phyloP scores from a whole-genome alignment of 2,888 invertebrate species.

The Encarsia formosa region DNA sequence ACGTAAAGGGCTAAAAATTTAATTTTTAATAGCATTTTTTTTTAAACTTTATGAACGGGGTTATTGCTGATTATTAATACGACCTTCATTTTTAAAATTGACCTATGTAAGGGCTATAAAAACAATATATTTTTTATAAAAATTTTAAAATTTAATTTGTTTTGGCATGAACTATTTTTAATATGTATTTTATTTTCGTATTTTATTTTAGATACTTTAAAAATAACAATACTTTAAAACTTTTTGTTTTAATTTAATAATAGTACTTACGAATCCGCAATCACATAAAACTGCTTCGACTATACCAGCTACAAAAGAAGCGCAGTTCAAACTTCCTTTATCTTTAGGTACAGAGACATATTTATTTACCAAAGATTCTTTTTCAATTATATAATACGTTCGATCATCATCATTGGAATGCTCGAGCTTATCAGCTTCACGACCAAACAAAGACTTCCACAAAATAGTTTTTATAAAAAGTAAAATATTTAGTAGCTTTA shows the following conservation, averaged over 20 bases:
- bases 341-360: constrained; percentile 98
- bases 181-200: no score
- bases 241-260: constrained; percentile 6
- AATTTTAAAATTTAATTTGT: background rate
- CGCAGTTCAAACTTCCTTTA: constrained; percentile 95
- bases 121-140: constrained; percentile 1
- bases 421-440: constrained; percentile 97
- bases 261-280: constrained; percentile 85
- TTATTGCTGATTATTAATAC: no score
- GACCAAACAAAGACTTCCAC: constrained; percentile 97
- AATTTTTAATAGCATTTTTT: no score
- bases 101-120: no score
- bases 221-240: no score
- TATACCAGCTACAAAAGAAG: constrained; percentile 97
- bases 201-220: no score
- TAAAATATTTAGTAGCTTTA: constrained; percentile 89
- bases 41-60: no score
- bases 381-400: constrained; percentile 97
- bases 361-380: constrained; percentile 93
- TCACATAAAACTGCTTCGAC: constrained; percentile 92
- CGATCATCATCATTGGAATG: constrained; percentile 98
- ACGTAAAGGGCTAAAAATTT: no score
- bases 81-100: no score
- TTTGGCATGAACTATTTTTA: no score
- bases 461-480: constrained; percentile 92